Base-by-base conservation (phyloP, 2,113 vertebrate genomes). In the Oreamnos americanus region DNA sequence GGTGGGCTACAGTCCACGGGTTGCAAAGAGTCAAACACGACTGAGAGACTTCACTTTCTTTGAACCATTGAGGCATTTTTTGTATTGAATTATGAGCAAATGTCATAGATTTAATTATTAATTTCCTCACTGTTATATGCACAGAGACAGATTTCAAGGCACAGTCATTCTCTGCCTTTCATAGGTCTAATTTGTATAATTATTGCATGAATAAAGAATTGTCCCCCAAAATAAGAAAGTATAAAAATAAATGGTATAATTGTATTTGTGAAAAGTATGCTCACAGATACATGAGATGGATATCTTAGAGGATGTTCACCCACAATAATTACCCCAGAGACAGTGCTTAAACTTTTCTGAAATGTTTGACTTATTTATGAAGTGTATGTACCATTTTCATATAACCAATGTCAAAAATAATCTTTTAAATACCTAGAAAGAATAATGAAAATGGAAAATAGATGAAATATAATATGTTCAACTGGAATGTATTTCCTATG, bases 71-170 rank as follows among this genome's bases (percentile, higher is more conserved):
- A 98, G 99, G 98, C 99, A 98, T 99, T 99, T 99, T 99, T 99
- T 99, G 99, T 99, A 99, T 99, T 99, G 99, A 99, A 99, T 99
- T 99, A 99, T 99, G 99, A 99, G 99, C 99, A 99, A 99, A 99
- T 99, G 99, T 99, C 99, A 99, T 99, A 99, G 99, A 99, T 99
- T 99, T 99, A 99, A 99, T 99, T 99, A 99, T 99, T 99, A 99
- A 99, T 99, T 99, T 99, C 98, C 98, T 98, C 98, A 98, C 99
- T 98, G 99, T 99, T 99, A 98, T 99, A 92, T 97, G 98, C 98
- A 98, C 99, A 99, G 98, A 99, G 99, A 99, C 98, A 99, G 98
- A 98, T 99, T 99, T 99, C 99, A 99, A 99, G 99, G 99, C 99
- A 98, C 98, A 99, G 99, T 99, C 99, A 99, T 99, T 99, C 99